Evolutionary conservation across 2,888 invertebrate genomes (phyloP).

Genomic region (Coenonympha arcania): DNA sequence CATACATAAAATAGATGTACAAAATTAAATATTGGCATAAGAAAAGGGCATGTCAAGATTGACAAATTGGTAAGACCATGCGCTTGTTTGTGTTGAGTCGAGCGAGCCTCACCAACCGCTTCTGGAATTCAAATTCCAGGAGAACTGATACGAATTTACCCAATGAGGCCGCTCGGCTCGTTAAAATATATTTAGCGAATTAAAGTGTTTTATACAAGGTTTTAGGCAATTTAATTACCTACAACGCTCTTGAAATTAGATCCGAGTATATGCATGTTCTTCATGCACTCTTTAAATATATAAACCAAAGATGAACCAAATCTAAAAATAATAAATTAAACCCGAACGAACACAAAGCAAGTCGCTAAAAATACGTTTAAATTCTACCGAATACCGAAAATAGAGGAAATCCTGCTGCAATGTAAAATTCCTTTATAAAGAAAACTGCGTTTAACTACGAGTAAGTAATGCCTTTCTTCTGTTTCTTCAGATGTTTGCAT

Average conservation of each 20-base stretch:
- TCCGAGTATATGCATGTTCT: too few species aligned
- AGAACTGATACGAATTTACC: slow-evolving; percentile 55
- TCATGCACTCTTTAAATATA: too few species aligned
- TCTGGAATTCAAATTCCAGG: slow-evolving; percentile 33
- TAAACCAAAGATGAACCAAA: too few species aligned
- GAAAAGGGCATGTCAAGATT: slow-evolving; percentile 37
- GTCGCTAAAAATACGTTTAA: too few species aligned
- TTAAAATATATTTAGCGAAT: slow-evolving; percentile 46
- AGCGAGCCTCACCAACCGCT: slow-evolving; percentile 43
- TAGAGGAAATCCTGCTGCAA: too few species aligned
- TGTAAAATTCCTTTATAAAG: too few species aligned
- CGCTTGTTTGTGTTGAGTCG: slow-evolving; percentile 47
- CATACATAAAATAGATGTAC: slow-evolving; percentile 51
- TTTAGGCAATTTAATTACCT: not conserved
- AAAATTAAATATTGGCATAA: slow-evolving; percentile 39
- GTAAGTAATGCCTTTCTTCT: too few species aligned
- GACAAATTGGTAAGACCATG: slow-evolving; percentile 64
- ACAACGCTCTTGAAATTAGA: not conserved
- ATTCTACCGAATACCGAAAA: too few species aligned
- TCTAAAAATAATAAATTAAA: too few species aligned
- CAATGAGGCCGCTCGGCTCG: slow-evolving; percentile 46
- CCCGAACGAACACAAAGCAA: too few species aligned
- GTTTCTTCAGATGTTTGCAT: too few species aligned
- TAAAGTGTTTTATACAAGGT: slow-evolving; percentile 38
- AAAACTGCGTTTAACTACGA: too few species aligned